phyloP scores from a whole-genome alignment of 2,888 invertebrate genomes.

The Apocheima hispidaria region DNA sequence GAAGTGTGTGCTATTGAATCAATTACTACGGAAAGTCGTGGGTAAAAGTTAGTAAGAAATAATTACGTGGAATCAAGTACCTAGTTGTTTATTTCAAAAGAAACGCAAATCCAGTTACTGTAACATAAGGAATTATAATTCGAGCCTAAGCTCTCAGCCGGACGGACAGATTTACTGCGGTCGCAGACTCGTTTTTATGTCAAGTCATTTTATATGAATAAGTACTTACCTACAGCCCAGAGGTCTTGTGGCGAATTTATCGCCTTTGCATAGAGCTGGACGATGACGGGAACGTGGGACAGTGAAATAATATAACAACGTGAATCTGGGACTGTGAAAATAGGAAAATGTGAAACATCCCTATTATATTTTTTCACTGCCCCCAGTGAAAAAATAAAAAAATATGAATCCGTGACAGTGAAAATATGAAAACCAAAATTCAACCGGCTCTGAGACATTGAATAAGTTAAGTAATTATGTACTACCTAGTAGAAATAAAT shows the following conservation, averaged over 20 bases:
- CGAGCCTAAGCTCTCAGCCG: constrained; percentile 35
- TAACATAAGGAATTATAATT: constrained; percentile 28
- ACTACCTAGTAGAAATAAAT: too few species aligned
- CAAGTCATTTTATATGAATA: constrained; percentile 36
- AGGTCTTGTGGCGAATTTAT: constrained; percentile 32
- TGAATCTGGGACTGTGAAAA: not conserved
- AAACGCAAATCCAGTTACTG: not conserved
- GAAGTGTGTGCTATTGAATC: too few species aligned
- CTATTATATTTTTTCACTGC: not conserved
- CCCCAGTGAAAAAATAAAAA: not conserved
- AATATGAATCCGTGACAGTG: not conserved
- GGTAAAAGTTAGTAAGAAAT: too few species aligned
- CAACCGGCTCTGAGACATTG: not conserved
- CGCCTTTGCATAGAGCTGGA: constrained; percentile 18
- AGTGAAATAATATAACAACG: not conserved
- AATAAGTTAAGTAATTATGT: too few species aligned
- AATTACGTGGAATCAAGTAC: too few species aligned
- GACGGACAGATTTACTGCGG: constrained; percentile 40
- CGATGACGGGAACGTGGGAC: not conserved
- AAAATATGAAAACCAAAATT: not conserved
- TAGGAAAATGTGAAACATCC: not conserved
- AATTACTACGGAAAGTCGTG: too few species aligned
- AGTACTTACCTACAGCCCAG: constrained; percentile 12
- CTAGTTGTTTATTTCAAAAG: not conserved
- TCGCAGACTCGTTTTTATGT: constrained; percentile 39